Evolutionary conservation across 2,113 vertebrate species (phyloP).

Genomic region (Rhynchopsitta pachyrhyncha): DNA sequence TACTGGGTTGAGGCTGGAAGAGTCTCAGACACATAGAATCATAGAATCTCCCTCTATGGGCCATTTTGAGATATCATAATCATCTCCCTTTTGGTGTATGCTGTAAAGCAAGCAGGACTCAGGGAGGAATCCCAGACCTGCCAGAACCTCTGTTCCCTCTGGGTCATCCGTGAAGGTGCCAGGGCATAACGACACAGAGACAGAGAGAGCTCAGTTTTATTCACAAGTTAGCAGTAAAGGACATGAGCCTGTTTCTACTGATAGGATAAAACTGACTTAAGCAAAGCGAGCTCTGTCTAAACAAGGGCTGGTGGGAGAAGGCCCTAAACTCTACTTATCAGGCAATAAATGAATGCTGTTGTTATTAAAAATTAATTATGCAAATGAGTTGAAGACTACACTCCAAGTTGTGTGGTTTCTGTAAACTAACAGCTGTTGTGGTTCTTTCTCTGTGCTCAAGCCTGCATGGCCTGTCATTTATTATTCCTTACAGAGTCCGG

Average conservation of each 20-base stretch:
- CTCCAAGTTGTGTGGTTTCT: neutral
- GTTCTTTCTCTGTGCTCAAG: neutral
- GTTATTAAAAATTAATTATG: conserved; percentile 64
- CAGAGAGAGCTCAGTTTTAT: neutral
- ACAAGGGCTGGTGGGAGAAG: neutral
- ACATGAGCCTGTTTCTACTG: neutral
- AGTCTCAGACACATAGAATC: neutral
- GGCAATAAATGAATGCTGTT: conserved; percentile 12
- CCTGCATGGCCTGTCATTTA: conserved; percentile 35
- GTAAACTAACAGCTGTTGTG: conserved; percentile 36
- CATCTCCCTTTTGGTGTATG: neutral
- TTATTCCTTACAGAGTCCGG: conserved; percentile 42
- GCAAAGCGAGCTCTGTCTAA: neutral
- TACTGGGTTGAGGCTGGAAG: neutral
- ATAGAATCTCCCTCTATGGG: neutral
- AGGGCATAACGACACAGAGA: neutral
- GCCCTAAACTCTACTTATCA: neutral
- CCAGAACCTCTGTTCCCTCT: neutral
- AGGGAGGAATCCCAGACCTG: neutral
- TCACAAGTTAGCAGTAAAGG: neutral
- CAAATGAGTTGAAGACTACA: conserved; percentile 28
- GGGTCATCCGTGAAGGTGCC: neutral
- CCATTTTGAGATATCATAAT: neutral
- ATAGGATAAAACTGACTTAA: neutral
- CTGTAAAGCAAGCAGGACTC: neutral